Evolutionary conservation across 2,113 vertebrate species (phyloP).

Genomic region (Hyaena hyaena): DNA sequence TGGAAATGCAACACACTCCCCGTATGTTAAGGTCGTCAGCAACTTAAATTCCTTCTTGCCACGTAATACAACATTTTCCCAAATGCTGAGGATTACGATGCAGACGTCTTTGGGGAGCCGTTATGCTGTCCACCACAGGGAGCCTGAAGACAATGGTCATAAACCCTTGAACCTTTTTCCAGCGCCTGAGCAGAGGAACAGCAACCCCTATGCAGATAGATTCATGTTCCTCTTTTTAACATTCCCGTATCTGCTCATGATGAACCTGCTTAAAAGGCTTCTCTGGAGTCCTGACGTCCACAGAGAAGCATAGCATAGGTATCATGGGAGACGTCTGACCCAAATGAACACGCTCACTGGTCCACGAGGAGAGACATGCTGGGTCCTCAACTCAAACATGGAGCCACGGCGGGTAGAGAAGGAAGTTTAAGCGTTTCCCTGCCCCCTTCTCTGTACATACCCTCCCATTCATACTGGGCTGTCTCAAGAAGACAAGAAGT

Average conservation of each 20-base stretch:
- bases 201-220: not conserved
- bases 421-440: not conserved
- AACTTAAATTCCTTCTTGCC: not conserved
- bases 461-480: not conserved
- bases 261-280: constrained; percentile 12
- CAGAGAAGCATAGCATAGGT: not conserved
- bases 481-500: not conserved
- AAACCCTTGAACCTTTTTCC: not conserved
- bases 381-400: not conserved
- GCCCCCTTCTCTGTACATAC: not conserved
- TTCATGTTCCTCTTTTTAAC: not conserved
- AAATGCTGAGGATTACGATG: not conserved
- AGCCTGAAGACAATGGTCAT: not conserved
- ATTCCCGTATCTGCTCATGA: not conserved
- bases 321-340: not conserved
- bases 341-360: not conserved
- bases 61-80: not conserved
- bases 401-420: not conserved
- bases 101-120: not conserved
- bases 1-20: not conserved
- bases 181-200: not conserved
- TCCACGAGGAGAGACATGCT: not conserved
- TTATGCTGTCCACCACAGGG: not conserved
- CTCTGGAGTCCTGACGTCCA: not conserved
- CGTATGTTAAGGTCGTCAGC: not conserved